These are phyloP conservation scores for Steinernema feltiae DNA, from an alignment of 1,140 invertebrate species.

Conservation along the genomic window DNA sequence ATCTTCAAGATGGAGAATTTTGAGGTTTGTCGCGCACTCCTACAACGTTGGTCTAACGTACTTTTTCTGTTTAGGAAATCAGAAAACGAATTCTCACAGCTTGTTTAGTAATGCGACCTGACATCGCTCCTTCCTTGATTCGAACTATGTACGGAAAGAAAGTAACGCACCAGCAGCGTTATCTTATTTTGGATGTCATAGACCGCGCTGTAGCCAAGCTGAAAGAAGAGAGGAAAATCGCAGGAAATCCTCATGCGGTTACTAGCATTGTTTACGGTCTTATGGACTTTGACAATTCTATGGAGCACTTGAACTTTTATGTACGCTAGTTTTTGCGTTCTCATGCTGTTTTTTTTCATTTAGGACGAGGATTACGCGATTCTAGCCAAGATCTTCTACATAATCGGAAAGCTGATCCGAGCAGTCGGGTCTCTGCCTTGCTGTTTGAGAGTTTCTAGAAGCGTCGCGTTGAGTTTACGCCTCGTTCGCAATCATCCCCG, in stretches of 20 bases:
- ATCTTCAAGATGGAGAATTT: neutral
- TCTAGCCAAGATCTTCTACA: neutral
- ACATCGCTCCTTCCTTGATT: neutral
- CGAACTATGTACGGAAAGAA: neutral
- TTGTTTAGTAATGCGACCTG: neutral
- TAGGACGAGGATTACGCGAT: neutral
- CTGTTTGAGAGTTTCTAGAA: neutral
- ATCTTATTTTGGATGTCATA: neutral
- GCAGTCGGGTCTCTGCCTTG: neutral
- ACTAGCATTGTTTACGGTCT: neutral
- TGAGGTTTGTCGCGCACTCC: no score
- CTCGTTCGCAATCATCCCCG: neutral
- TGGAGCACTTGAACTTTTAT: slow-evolving; percentile 4
- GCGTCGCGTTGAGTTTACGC: neutral
- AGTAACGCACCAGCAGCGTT: neutral
- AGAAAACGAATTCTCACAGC: neutral
- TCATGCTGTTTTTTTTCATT: neutral
- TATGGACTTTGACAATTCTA: neutral
- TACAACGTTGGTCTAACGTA: neutral
- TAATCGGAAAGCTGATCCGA: neutral
- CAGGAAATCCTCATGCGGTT: neutral
- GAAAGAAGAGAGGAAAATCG: neutral
- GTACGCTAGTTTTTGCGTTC: neutral
- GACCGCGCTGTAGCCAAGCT: neutral
- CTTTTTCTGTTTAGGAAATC: neutral